phyloP scores from a whole-genome alignment of 2,888 invertebrate genomes.

The Drosophila neotestacea region DNA sequence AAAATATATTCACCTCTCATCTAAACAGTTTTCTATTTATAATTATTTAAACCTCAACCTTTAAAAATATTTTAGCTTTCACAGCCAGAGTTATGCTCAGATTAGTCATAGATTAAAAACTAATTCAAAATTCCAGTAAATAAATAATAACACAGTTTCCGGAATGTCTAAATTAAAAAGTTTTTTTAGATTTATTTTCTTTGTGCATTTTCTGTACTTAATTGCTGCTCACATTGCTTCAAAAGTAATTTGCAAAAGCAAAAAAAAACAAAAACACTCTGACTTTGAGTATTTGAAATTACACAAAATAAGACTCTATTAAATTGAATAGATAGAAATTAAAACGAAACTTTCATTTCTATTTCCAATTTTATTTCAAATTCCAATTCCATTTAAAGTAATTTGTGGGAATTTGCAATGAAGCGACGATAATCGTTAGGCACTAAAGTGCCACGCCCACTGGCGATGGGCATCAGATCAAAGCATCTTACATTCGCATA shows the following conservation, averaged over 20 bases:
- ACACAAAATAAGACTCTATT: neutral
- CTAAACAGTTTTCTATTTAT: neutral
- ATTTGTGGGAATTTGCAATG: conserved; percentile 63
- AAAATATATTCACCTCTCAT: neutral
- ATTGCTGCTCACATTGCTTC: conserved; percentile 3
- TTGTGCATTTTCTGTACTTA: neutral
- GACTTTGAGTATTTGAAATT: neutral
- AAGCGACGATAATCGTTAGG: conserved; percentile 70
- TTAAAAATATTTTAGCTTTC: neutral
- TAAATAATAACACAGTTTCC: conserved; percentile 8
- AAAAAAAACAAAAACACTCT: neutral
- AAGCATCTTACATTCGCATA: conserved; percentile 40
- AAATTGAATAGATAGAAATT: neutral
- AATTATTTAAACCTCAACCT: conserved; percentile 6
- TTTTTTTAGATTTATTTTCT: neutral
- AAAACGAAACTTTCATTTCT: conserved; percentile 5
- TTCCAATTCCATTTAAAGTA: conserved; percentile 51
- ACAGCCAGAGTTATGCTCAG: neutral
- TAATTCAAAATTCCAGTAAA: neutral
- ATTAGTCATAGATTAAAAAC: conserved; percentile 3
- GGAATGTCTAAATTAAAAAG: neutral
- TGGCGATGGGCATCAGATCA: conserved; percentile 36
- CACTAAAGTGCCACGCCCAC: conserved; percentile 67
- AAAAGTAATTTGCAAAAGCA: neutral
- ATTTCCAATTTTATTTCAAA: conserved; percentile 18